Conservation (phyloP, 37 sponge, comb jelly and placozoan genomes). For the Spongilla lacustris region DNA sequence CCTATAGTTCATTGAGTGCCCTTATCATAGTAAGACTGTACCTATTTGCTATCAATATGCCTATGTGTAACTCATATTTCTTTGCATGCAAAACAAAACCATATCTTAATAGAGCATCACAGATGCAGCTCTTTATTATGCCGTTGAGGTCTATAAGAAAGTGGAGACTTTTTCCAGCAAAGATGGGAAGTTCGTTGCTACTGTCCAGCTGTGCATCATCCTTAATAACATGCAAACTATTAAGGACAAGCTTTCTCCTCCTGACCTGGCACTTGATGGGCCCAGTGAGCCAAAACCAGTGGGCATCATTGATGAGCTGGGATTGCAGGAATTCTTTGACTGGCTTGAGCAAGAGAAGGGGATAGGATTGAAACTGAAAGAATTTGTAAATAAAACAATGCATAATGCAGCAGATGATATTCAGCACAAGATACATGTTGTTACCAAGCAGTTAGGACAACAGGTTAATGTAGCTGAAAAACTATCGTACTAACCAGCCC, state of each 20-base stretch:
- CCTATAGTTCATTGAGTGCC: slow-evolving; percentile 6
- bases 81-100: neutral
- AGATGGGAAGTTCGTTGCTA: slow-evolving; percentile 25
- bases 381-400: neutral
- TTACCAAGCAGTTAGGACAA: neutral
- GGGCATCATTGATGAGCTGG: slow-evolving; percentile 14
- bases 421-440: neutral
- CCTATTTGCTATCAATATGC: neutral
- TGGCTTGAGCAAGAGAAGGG: neutral
- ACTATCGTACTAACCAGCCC: neutral
- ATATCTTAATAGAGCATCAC: neutral
- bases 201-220: slow-evolving; percentile 40
- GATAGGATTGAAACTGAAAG: neutral
- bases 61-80: no score
- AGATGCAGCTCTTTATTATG: slow-evolving; percentile 42
- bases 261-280: neutral
- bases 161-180: neutral
- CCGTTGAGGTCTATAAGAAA: slow-evolving; percentile 13
- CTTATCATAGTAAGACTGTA: slow-evolving; percentile 4
- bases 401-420: neutral
- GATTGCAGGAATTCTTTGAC: slow-evolving; percentile 18
- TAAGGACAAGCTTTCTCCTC: neutral
- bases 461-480: neutral
- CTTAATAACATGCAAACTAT: slow-evolving; percentile 59
- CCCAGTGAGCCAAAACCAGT: neutral